These are phyloP conservation scores for Mythimna ferrago DNA, from an alignment of 2,888 invertebrate species.

Conservation along the genomic window DNA sequence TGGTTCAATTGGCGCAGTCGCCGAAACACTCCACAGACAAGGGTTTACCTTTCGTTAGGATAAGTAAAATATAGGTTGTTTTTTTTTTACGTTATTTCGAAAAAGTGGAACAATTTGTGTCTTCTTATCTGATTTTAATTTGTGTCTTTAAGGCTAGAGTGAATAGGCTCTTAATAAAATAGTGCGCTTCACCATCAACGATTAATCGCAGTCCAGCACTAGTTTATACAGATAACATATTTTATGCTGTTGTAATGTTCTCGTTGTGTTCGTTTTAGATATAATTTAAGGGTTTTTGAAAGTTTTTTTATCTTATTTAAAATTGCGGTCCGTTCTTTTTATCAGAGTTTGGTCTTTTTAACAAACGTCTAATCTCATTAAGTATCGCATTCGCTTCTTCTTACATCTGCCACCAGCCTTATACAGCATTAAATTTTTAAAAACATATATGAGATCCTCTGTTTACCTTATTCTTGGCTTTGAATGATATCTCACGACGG, in stretches of 20 bases:
- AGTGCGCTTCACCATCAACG: no score
- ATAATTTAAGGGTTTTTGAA: not conserved
- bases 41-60: not conserved
- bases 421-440: conserved; percentile 54
- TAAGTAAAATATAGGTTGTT: conserved; percentile 12
- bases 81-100: not conserved
- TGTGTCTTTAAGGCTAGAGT: no score
- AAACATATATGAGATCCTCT: conserved; percentile 41
- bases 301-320: not conserved
- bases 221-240: not conserved
- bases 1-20: conserved; percentile 5
- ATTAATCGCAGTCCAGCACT: no score
- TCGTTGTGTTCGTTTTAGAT: conserved; percentile 6
- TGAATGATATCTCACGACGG: conserved; percentile 50
- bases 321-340: conserved; percentile 1
- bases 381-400: conserved; percentile 1
- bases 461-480: conserved; percentile 45
- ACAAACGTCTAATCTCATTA: not conserved
- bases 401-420: not conserved
- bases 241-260: conserved; percentile 4
- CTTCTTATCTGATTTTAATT: no score
- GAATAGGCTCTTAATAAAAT: no score
- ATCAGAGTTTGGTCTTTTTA: no score
- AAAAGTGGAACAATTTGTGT: not conserved
- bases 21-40: no score